A percentile compares a stretch with the other conserved stretches of the same genome.
phyloP scores from a whole-genome alignment of 2,113 vertebrate genomes.

The Parus major region DNA sequence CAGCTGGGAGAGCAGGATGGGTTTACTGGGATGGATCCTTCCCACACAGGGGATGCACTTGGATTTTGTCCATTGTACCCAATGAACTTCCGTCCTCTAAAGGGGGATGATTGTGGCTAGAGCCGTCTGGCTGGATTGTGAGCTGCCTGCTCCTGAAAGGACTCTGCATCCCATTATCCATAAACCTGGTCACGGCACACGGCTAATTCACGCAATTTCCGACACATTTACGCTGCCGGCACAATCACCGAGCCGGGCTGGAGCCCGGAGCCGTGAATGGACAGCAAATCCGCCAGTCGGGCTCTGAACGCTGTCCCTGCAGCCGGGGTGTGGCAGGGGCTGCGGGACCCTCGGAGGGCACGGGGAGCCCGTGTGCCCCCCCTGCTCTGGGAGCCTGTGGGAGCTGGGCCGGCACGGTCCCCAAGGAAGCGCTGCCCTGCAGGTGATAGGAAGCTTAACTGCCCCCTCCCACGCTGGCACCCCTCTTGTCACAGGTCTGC shows the following conservation, averaged over 20 bases:
- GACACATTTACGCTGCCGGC: not conserved
- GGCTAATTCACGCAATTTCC: slow-evolving; percentile 58
- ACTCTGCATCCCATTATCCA: slow-evolving; percentile 55
- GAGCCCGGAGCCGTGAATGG: not conserved
- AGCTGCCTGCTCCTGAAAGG: slow-evolving; percentile 7
- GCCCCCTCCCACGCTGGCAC: not conserved
- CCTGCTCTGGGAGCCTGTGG: not conserved
- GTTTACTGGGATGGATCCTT: not conserved
- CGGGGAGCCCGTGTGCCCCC: rapidly evolving
- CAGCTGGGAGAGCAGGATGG: not conserved
- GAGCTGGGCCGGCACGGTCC: not conserved
- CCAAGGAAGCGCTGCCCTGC: not conserved
- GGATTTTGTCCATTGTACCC: not conserved
- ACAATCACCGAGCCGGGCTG: not conserved
- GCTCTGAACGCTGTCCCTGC: not conserved
- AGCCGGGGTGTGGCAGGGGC: rapidly evolving
- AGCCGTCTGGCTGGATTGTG: not conserved
- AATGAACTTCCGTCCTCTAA: not conserved
- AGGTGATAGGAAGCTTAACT: slow-evolving; percentile 9
- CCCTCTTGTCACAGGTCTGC: not conserved
- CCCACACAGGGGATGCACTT: not conserved
- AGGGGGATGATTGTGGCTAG: not conserved
- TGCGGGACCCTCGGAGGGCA: rapidly evolving
- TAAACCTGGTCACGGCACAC: slow-evolving; percentile 37
- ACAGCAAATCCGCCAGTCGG: not conserved